These are phyloP conservation scores for Drosophila colorata DNA, from an alignment of 2,888 invertebrate genomes.

Conservation along the genomic window DNA sequence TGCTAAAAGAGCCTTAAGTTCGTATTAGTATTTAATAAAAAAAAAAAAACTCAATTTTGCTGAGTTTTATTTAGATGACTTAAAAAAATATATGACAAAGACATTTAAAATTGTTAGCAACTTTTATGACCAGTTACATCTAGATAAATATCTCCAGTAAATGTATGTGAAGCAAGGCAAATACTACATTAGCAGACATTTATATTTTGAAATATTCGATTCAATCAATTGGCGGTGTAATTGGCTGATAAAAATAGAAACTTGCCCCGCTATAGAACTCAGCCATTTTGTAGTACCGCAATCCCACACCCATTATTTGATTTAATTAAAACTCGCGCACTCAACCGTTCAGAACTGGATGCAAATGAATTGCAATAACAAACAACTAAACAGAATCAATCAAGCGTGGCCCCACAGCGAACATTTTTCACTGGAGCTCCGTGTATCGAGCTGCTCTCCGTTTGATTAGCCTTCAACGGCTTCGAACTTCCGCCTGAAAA, in stretches of 20 bases:
- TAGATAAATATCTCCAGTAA: too few relatives aligned
- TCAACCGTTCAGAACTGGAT: constrained; percentile 56
- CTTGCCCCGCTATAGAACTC: not conserved
- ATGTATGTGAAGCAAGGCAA: too few relatives aligned
- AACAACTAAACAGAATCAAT: constrained; percentile 58
- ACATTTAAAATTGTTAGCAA: too few relatives aligned
- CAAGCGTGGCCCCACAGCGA: constrained; percentile 59
- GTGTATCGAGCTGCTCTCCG: constrained; percentile 36
- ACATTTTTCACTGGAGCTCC: constrained; percentile 10
- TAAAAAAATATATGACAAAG: too few relatives aligned
- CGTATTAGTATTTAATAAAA: too few relatives aligned
- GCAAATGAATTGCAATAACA: constrained; percentile 58
- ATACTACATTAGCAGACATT: too few relatives aligned
- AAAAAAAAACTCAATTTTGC: too few relatives aligned
- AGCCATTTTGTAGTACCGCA: constrained; percentile 8
- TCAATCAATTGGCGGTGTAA: not conserved
- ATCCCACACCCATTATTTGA: constrained; percentile 28
- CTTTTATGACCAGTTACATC: too few relatives aligned
- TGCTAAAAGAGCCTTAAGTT: too few relatives aligned
- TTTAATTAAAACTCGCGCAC: constrained; percentile 65
- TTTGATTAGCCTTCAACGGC: constrained; percentile 59
- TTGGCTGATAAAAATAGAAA: constrained; percentile 7
- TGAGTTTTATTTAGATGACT: too few relatives aligned
- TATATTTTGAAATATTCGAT: too few relatives aligned
- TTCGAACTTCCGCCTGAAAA: constrained; percentile 65